These are phyloP conservation scores for Myrmecobius fasciatus DNA, from an alignment of 2,113 vertebrate genomes.

Conservation along the genomic window DNA sequence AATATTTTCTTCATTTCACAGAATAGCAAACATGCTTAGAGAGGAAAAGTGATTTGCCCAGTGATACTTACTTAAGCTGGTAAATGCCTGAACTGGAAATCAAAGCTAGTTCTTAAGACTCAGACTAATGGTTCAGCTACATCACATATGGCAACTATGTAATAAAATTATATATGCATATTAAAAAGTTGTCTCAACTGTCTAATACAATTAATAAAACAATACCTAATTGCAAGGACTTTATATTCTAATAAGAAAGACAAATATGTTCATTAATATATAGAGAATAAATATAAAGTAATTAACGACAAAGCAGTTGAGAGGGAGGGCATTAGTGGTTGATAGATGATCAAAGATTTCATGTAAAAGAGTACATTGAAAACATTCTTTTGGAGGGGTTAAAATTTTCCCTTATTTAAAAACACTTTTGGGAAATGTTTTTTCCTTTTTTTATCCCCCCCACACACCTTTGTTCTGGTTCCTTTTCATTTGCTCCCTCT, in stretches of 20 bases:
- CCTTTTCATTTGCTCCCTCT: neutral
- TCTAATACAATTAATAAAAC: neutral
- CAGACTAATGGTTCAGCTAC: neutral
- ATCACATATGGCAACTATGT: neutral
- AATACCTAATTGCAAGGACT: neutral
- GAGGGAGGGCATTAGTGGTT: neutral
- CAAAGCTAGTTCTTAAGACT: neutral
- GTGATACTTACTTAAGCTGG: neutral
- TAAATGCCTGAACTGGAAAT: neutral
- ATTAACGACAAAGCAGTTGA: neutral
- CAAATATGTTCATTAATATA: neutral
- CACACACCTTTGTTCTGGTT: neutral
- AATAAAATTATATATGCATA: neutral
- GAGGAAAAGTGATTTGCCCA: neutral
- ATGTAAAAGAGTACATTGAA: neutral
- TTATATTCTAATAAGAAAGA: neutral
- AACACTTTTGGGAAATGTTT: neutral
- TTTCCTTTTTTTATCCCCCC: neutral
- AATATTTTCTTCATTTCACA: neutral
- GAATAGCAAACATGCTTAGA: neutral
- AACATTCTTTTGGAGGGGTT: neutral
- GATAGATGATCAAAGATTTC: neutral
- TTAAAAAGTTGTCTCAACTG: neutral
- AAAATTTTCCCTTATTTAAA: neutral
- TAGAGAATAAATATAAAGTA: neutral